phyloP scores from a whole-genome alignment of 2,888 invertebrate species.

The Drosophila buzzatii region DNA sequence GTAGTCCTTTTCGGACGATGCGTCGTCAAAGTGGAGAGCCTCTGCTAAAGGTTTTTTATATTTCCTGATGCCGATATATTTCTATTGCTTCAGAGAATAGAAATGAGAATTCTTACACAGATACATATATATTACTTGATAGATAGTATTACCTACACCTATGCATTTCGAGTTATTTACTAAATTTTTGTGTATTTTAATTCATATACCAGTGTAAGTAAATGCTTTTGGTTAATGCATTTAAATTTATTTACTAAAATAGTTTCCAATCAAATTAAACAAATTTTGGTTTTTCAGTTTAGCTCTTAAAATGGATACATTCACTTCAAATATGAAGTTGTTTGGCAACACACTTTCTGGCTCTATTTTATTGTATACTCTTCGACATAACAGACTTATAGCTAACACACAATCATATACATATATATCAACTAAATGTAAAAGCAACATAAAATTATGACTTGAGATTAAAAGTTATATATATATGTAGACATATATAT shows the following conservation, averaged over 20 bases:
- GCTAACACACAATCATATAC: constrained; percentile 39
- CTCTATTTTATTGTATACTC: constrained; percentile 41
- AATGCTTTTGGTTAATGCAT: not conserved
- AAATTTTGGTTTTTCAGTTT: not conserved
- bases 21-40: not conserved
- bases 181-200: not conserved
- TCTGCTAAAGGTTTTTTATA: not conserved
- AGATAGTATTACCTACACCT: not conserved
- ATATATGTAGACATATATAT: constrained; percentile 1
- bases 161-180: not conserved
- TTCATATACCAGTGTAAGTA: no score
- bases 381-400: constrained; percentile 58
- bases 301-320: not conserved
- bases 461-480: constrained; percentile 43
- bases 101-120: not conserved
- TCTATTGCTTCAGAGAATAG: not conserved
- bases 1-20: not conserved
- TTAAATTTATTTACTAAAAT: not conserved
- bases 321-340: not conserved
- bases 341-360: constrained; percentile 19
- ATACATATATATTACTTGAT: not conserved
- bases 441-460: constrained; percentile 56
- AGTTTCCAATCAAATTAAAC: not conserved
- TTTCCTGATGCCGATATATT: not conserved
- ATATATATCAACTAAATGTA: constrained; percentile 31